Percentiles rank a stretch among this genome's conserved stretches.
Conservation (phyloP, 2,797 vertebrate genomes). For the Sparidentex hasta region DNA sequence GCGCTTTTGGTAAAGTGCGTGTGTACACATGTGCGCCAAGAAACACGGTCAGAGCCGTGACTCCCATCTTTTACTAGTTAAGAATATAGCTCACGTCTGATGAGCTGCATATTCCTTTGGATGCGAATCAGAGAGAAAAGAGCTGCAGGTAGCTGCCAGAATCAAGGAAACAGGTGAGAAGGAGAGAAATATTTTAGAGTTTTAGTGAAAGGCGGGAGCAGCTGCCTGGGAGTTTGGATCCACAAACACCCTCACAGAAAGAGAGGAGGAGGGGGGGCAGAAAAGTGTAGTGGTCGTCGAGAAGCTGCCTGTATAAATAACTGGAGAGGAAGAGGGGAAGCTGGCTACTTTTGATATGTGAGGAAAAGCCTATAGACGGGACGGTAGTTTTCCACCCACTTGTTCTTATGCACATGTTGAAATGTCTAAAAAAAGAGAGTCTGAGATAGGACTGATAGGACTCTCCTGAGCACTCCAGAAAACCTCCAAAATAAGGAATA, state of each 20-base stretch:
- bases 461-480: not conserved
- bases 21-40: not conserved
- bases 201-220: not conserved
- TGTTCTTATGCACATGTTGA: constrained; percentile 1
- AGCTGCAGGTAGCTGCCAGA: constrained; percentile 1
- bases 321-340: not conserved
- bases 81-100: not conserved
- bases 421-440: no score
- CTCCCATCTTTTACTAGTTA: not conserved
- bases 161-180: not conserved
- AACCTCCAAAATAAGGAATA: not conserved
- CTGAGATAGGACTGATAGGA: not conserved
- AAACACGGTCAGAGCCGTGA: not conserved
- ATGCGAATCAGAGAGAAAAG: constrained; percentile 9
- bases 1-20: constrained; percentile 23
- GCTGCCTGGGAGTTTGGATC: constrained; percentile 15
- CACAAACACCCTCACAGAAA: not conserved
- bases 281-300: not conserved
- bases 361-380: not conserved
- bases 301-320: constrained; percentile 16
- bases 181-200: constrained; percentile 1
- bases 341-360: not conserved
- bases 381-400: not conserved
- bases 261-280: not conserved
- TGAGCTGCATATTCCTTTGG: not conserved